Evolutionary conservation across 2,113 vertebrate species (phyloP), one percentile per base, ranked within the genome.

Genomic region (Malurus melanocephalus): DNA sequence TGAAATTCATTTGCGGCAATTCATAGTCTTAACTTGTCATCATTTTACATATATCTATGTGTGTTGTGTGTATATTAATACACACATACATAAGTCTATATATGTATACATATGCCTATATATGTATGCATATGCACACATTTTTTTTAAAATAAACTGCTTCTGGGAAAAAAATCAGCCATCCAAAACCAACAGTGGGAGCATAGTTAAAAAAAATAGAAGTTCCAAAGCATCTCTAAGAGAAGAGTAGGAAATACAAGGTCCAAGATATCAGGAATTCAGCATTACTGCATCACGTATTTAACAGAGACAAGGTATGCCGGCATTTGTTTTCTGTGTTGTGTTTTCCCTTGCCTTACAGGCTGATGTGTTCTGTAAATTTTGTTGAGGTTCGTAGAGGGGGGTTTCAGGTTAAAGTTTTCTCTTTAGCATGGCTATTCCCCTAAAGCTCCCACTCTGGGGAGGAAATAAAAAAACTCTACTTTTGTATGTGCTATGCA

Each of bases 401-500:
- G 90, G 65, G 65, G 2, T 43, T 94, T 89, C 76, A 78, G 85
- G 74, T 90, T 90, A 61, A 89, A 93, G 94, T 94, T 95, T 88
- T 77, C 67, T 83, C 94, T 95, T 95, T 94, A 92, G 72, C 66
- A n/a, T 88, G 88, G 65, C 87, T 93, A 52, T 93, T 93, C 65
- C 90, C 93, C 74, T 93, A 60, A 76, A 87, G 46, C 89, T 93
- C 81, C 82, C 77, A 85, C 82, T 51, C 69, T 85, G 89, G 94
- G 82, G 61, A 88, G 93, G 84, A 93, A 88, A 96, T 92, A 93
- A 90, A 69, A 95, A 93, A 66, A 62, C 85, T 95, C 95, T 96
- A 96, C 96, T 97, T 97, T 94, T 97, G 96, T 96, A 96, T 96
- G 97, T 98, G 97, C 97, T 98, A 98, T 98, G 97, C 97, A 98